Conservation (phyloP, 2,113 vertebrate species). For the Arizona elegans region DNA sequence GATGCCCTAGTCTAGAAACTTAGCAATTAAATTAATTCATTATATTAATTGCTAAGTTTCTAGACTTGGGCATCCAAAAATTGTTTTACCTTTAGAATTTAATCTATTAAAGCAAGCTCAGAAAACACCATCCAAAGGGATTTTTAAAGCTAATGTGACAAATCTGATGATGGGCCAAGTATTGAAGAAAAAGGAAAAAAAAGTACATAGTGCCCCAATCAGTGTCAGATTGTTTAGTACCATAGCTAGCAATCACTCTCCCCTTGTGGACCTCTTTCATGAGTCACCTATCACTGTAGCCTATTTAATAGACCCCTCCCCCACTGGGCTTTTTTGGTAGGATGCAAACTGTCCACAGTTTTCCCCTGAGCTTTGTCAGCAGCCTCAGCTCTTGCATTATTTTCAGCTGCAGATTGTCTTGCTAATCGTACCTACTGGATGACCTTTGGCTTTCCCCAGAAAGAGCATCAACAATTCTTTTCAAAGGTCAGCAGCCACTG, state of each 20-base stretch:
- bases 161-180: neutral
- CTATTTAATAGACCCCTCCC: neutral
- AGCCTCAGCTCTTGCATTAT: neutral
- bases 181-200: neutral
- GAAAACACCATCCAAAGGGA: neutral
- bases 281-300: neutral
- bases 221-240: neutral
- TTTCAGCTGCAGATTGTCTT: neutral
- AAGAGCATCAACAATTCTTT: neutral
- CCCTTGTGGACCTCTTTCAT: neutral
- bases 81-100: no score
- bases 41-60: no score
- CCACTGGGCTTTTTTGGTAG: neutral
- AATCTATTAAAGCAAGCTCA: neutral
- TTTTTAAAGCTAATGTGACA: neutral
- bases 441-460: neutral
- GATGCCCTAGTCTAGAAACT: neutral
- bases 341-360: neutral
- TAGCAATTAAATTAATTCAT: neutral
- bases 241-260: neutral
- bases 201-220: neutral
- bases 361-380: neutral
- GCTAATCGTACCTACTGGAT: neutral
- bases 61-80: no score
- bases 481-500: neutral